Evolutionary conservation across 2,797 vertebrate species (phyloP).

Genomic region (Phoxinus dragarum): DNA sequence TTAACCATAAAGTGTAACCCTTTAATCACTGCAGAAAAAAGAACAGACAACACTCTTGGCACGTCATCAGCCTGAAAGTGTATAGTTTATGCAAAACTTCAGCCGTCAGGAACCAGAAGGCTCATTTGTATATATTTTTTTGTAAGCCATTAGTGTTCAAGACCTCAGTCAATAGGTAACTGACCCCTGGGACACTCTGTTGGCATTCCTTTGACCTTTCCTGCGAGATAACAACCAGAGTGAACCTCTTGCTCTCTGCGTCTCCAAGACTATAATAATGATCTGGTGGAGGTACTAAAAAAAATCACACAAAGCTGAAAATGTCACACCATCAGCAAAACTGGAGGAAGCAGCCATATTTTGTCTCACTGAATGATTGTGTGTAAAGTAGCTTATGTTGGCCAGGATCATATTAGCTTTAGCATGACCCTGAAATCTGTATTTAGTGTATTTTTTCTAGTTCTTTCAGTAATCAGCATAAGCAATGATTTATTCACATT

Average conservation of each 20-base stretch:
- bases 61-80: background rate
- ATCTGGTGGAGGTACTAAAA: constrained; percentile 39
- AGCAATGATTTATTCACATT: background rate
- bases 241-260: constrained; percentile 43
- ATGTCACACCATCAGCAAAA: constrained; percentile 44
- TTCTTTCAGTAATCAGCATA: background rate
- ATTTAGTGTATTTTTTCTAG: background rate
- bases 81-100: background rate
- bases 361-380: constrained; percentile 22
- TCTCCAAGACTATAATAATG: constrained; percentile 41
- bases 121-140: background rate
- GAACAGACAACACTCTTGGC: background rate
- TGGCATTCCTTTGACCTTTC: constrained; percentile 47
- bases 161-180: constrained; percentile 24
- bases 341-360: constrained; percentile 37
- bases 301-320: constrained; percentile 42
- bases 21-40: background rate
- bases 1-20: background rate
- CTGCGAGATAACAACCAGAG: constrained; percentile 44
- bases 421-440: background rate
- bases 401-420: background rate
- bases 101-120: background rate
- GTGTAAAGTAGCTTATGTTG: background rate
- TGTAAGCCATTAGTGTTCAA: constrained; percentile 14
- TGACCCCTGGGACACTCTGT: constrained; percentile 6